A percentile compares a stretch with the other conserved stretches of the same genome.
phyloP scores from a whole-genome alignment of 2,888 invertebrate species.

The Spicauda simplicius region DNA sequence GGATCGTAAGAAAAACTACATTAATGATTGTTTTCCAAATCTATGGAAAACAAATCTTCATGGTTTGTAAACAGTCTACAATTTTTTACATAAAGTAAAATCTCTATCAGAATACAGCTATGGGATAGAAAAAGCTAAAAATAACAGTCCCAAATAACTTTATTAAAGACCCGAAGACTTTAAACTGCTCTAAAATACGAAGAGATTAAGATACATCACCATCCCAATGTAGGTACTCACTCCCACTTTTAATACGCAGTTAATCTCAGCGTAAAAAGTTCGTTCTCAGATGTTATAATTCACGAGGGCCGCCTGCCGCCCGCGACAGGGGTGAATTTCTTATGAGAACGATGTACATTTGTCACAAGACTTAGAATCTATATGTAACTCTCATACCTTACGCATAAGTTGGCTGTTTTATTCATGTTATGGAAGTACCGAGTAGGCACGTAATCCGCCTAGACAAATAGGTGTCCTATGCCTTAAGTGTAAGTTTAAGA shows the following conservation, averaged over 20 bases:
- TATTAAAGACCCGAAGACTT: not conserved
- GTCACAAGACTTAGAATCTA: conserved; percentile 62
- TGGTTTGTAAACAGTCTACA: no score
- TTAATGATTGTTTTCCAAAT: no score
- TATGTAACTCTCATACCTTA: conserved; percentile 45
- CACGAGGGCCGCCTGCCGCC: conserved; percentile 63
- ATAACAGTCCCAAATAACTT: no score
- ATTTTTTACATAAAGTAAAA: no score
- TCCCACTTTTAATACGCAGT: conserved; percentile 67
- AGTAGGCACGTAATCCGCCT: not conserved
- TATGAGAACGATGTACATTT: conserved; percentile 67
- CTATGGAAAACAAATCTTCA: no score
- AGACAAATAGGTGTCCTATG: not conserved
- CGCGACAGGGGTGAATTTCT: conserved; percentile 75
- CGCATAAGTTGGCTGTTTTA: conserved; percentile 1
- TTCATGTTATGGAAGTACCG: not conserved
- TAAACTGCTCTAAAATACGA: not conserved
- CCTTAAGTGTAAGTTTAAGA: no score
- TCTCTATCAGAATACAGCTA: not conserved
- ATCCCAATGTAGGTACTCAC: not conserved
- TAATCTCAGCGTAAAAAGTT: conserved; percentile 77
- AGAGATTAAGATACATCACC: conserved; percentile 49
- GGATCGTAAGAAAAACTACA: no score
- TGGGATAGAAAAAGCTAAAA: not conserved
- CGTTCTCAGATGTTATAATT: conserved; percentile 73